Conservation (phyloP, 2,888 invertebrate species). For the Mimumesa dahlbomi region DNA sequence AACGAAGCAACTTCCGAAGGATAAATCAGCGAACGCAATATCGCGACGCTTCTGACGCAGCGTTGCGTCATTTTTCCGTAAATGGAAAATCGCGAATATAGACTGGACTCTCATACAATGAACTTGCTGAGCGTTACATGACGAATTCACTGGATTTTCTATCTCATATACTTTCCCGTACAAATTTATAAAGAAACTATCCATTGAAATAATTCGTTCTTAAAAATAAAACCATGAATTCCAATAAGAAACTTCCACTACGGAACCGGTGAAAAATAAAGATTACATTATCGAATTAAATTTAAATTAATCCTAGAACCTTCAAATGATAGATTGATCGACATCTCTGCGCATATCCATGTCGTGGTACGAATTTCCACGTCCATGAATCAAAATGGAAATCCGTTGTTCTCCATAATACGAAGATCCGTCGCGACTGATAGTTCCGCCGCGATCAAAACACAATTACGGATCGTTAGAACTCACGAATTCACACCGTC, state of each 20-base stretch:
- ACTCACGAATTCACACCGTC: background rate
- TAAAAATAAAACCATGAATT: too few relatives aligned
- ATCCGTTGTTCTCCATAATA: too few relatives aligned
- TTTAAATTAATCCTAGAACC: background rate
- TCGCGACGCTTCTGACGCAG: conserved; percentile 3
- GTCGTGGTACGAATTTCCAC: background rate
- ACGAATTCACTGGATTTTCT: too few relatives aligned
- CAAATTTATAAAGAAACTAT: too few relatives aligned
- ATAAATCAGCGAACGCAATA: conserved; percentile 15
- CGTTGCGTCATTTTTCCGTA: conserved; percentile 36
- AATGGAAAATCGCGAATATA: conserved; percentile 15
- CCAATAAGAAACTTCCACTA: too few relatives aligned
- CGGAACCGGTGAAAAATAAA: too few relatives aligned
- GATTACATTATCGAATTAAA: background rate
- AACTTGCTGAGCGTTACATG: too few relatives aligned
- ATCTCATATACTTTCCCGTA: too few relatives aligned
- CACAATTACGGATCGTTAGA: background rate
- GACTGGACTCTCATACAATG: background rate
- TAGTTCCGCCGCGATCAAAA: background rate
- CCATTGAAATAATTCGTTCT: too few relatives aligned
- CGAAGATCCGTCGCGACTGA: too few relatives aligned
- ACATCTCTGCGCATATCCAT: background rate
- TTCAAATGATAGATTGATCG: background rate
- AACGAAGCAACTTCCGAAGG: conserved; percentile 4
- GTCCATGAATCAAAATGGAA: background rate